phyloP scores from a whole-genome alignment of 2,797 vertebrate species.

The Crocidura indochinensis region DNA sequence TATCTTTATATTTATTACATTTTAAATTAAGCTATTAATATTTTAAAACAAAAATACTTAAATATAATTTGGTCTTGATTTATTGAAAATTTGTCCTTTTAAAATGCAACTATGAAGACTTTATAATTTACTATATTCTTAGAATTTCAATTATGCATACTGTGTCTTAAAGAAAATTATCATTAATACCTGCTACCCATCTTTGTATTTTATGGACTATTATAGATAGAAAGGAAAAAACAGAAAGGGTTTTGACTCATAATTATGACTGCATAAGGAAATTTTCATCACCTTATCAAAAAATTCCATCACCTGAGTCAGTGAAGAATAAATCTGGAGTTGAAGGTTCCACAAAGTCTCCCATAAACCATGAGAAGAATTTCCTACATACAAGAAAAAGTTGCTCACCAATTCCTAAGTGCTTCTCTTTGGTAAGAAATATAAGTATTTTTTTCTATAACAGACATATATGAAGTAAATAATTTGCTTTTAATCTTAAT shows the following conservation, averaged over 20 bases:
- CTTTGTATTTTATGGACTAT: constrained; percentile 63
- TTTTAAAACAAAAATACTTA: not conserved
- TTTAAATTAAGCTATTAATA: constrained; percentile 41
- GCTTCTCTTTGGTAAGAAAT: constrained; percentile 87
- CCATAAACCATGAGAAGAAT: constrained; percentile 59
- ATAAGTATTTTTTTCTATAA: constrained; percentile 3
- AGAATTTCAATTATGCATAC: constrained; percentile 14
- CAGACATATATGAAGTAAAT: not conserved
- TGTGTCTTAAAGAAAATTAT: constrained; percentile 43
- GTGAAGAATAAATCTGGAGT: constrained; percentile 76
- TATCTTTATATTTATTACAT: constrained; percentile 12
- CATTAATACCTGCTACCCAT: constrained; percentile 17
- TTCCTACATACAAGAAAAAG: constrained; percentile 70
- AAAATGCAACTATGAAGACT: constrained; percentile 34
- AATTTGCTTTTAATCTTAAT: not conserved
- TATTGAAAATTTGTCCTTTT: constrained; percentile 62
- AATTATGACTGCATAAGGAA: constrained; percentile 83
- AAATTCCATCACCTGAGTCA: constrained; percentile 84
- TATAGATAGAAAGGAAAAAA: constrained; percentile 91
- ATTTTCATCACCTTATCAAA: constrained; percentile 83
- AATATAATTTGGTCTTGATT: constrained; percentile 53
- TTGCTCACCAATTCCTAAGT: constrained; percentile 78
- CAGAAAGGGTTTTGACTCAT: constrained; percentile 77
- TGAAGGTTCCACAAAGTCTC: constrained; percentile 73
- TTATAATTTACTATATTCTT: constrained; percentile 39